These are phyloP conservation scores for Alethe diademata DNA, from an alignment of 2,113 vertebrate species.

Conservation along the genomic window DNA sequence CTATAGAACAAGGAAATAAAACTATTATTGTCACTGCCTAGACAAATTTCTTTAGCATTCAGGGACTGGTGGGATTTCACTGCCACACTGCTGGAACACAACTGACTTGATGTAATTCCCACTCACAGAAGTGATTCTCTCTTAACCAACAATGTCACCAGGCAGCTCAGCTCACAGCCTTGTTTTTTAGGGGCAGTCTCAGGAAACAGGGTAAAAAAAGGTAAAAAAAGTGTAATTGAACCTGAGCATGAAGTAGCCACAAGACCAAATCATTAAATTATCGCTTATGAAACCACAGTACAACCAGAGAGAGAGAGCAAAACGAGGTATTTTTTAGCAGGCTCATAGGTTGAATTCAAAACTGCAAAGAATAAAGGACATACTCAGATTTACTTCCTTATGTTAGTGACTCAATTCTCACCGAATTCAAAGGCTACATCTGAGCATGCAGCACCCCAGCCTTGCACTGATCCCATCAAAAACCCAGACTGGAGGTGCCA, in stretches of 20 bases:
- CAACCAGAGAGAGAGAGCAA: background rate
- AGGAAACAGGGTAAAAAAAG: background rate
- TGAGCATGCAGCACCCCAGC: background rate
- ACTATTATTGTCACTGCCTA: background rate
- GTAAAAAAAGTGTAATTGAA: background rate
- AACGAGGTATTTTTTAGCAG: background rate
- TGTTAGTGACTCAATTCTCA: background rate
- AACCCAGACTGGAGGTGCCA: background rate
- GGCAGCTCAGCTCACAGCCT: background rate
- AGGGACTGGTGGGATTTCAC: background rate
- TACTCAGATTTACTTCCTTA: background rate
- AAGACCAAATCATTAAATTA: background rate
- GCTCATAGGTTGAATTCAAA: background rate
- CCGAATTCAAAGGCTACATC: background rate
- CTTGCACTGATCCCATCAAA: background rate
- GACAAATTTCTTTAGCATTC: slow-evolving; percentile 9
- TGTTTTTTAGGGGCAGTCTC: background rate
- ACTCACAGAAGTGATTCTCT: background rate
- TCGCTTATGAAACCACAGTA: background rate
- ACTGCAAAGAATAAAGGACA: background rate
- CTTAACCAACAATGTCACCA: background rate
- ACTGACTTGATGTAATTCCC: background rate
- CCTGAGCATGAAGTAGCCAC: background rate
- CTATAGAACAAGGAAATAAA: background rate
- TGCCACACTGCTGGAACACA: background rate